Percentiles rank a stretch among this genome's conserved stretches.
These are phyloP conservation scores for Sceloporus undulatus DNA, from an alignment of 2,113 vertebrate genomes.

Conservation along the genomic window DNA sequence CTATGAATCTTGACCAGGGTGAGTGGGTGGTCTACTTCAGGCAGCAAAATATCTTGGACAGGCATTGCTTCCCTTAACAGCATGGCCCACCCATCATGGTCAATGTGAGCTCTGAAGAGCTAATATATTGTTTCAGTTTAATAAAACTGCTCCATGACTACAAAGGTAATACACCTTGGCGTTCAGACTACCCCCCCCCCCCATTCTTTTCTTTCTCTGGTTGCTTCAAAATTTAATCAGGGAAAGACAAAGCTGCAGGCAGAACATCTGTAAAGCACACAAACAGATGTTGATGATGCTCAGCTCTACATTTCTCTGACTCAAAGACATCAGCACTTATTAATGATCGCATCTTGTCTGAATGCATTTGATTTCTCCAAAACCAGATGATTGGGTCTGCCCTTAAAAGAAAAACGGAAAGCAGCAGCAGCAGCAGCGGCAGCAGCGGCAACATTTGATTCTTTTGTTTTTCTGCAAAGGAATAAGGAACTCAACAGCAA, in stretches of 20 bases:
- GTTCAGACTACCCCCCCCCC: background rate
- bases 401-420: background rate
- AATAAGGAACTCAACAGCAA: background rate
- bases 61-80: background rate
- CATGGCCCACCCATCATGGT: rapidly evolving
- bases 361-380: background rate
- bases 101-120: background rate
- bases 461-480: conserved; percentile 39
- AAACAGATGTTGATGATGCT: conserved; percentile 44
- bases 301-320: background rate
- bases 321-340: background rate
- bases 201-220: background rate
- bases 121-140: conserved; percentile 10
- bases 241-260: conserved; percentile 30
- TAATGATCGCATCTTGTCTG: background rate
- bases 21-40: no score
- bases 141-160: background rate
- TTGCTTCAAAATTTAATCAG: conserved; percentile 25
- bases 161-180: background rate
- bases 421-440: background rate
- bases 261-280: conserved; percentile 53
- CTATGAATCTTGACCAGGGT: no score
- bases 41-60: background rate
- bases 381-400: background rate
- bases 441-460: background rate